These are phyloP conservation scores for Zaprionus nigranus DNA, from an alignment of 1,140 invertebrate genomes.

Conservation along the genomic window DNA sequence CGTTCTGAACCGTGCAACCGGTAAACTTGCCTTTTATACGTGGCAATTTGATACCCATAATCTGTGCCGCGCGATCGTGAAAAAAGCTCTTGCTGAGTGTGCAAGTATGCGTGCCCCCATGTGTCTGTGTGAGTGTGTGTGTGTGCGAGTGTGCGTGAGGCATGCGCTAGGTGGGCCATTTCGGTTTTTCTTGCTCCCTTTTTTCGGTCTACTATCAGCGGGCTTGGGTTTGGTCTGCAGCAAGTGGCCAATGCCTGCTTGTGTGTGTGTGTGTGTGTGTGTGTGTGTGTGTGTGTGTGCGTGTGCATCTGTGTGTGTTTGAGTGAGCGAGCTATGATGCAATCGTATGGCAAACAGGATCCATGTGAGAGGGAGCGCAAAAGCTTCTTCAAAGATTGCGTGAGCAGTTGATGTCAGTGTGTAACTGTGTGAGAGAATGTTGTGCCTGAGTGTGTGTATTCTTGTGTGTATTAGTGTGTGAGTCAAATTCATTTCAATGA, in stretches of 20 bases:
- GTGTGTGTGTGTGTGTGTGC: neutral
- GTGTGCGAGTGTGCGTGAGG: conserved; percentile 54
- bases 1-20: conserved; percentile 92
- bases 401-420: conserved; percentile 39
- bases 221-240: conserved; percentile 31
- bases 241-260: too few species aligned
- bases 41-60: conserved; percentile 90
- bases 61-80: conserved; percentile 58
- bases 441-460: conserved; percentile 23
- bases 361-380: conserved; percentile 29
- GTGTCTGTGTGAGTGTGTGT: conserved; percentile 49
- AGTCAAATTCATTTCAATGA: conserved; percentile 72
- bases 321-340: conserved; percentile 72
- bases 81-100: conserved; percentile 56
- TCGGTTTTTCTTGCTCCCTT: conserved; percentile 81
- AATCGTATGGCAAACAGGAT: conserved; percentile 61
- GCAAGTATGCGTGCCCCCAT: conserved; percentile 24
- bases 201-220: conserved; percentile 78
- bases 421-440: neutral
- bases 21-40: conserved; percentile 92
- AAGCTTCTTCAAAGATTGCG: conserved; percentile 54
- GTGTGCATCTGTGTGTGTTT: conserved; percentile 18
- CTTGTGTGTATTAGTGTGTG: conserved; percentile 44
- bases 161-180: conserved; percentile 35
- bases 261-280: conserved; percentile 6